These are phyloP conservation scores for Iguana delicatissima DNA, from an alignment of 2,797 vertebrate genomes.

Conservation along the genomic window DNA sequence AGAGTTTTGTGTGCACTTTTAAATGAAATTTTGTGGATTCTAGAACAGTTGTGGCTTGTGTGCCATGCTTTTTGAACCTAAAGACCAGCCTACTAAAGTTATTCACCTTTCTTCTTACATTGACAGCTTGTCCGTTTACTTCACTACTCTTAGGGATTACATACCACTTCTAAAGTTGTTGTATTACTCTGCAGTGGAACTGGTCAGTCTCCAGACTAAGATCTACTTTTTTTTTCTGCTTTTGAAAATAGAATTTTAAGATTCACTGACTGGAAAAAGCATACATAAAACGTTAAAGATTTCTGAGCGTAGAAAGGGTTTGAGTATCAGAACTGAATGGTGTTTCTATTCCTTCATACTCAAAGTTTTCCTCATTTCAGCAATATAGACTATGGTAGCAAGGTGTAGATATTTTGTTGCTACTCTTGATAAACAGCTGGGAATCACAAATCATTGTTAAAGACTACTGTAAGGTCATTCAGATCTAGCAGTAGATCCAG, in stretches of 20 bases:
- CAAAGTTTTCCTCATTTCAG: background rate
- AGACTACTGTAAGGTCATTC: background rate
- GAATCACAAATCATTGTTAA: background rate
- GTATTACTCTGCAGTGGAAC: background rate
- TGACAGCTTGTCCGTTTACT: background rate
- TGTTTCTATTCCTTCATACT: background rate
- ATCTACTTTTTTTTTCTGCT: background rate
- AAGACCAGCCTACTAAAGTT: background rate
- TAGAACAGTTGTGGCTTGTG: background rate
- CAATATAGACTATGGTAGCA: background rate
- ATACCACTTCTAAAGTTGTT: background rate
- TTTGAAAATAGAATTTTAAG: background rate
- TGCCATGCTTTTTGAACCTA: background rate
- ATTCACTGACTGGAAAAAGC: background rate
- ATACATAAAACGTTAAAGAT: background rate
- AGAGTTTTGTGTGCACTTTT: rapidly evolving
- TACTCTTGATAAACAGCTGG: background rate
- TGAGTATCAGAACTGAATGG: background rate
- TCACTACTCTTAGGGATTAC: background rate
- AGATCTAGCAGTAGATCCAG: background rate
- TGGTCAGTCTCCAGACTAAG: background rate
- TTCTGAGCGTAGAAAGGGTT: background rate
- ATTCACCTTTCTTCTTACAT: background rate
- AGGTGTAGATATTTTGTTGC: background rate
- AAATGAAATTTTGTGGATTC: background rate